Conservation (phyloP, 2,888 invertebrate genomes). For the Odontocolon sp. region DNA sequence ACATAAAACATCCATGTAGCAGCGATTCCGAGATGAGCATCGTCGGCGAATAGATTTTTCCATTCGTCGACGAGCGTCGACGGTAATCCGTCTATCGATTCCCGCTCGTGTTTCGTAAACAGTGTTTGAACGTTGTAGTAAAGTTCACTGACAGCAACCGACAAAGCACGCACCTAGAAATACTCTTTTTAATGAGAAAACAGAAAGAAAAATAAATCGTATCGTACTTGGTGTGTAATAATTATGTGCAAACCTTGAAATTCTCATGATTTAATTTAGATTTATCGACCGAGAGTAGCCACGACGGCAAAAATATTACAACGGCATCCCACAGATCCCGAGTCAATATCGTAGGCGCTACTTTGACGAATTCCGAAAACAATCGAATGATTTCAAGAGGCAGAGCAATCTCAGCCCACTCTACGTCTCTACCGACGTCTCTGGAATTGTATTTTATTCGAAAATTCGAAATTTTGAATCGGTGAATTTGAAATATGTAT, state of each 20-base stretch:
- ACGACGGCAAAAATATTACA: constrained; percentile 86
- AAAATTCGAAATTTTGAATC: constrained; percentile 17
- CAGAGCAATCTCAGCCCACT: constrained; percentile 70
- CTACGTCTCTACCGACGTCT: constrained; percentile 64
- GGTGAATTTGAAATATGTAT: no score
- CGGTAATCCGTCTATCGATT: constrained; percentile 79
- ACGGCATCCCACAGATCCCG: constrained; percentile 88
- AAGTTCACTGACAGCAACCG: constrained; percentile 82
- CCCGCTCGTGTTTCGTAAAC: constrained; percentile 77
- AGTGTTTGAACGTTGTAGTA: constrained; percentile 81
- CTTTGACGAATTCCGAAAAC: constrained; percentile 67
- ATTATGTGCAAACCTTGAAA: constrained; percentile 82
- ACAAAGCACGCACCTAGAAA: constrained; percentile 75
- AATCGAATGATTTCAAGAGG: constrained; percentile 74
- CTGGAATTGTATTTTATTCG: constrained; percentile 58
- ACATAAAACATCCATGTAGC: constrained; percentile 82
- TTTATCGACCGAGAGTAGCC: constrained; percentile 84
- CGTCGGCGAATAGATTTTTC: constrained; percentile 88
- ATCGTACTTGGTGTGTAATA: no score
- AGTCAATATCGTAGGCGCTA: constrained; percentile 72
- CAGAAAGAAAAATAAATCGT: no score
- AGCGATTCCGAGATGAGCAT: constrained; percentile 83
- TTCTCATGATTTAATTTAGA: constrained; percentile 78
- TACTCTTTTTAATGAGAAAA: neutral
- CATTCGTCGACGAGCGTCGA: constrained; percentile 85